Evolutionary conservation across 2,113 vertebrate species (phyloP).

Genomic region (Pseudopipra pipra): DNA sequence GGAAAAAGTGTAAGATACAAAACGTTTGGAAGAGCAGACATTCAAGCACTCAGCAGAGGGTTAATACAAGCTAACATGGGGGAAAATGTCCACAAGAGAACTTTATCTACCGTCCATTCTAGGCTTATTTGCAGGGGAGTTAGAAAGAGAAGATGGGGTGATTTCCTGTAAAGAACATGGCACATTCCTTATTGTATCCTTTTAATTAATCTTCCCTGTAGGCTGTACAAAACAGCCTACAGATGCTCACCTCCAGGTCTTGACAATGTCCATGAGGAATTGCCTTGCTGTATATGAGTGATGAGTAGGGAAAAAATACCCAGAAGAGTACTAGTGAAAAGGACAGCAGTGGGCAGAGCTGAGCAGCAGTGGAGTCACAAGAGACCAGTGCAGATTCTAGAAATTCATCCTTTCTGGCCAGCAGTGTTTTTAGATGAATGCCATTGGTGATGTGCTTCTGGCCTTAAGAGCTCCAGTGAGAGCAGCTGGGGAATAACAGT

Average conservation of each 20-base stretch:
- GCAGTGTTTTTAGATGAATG: not conserved
- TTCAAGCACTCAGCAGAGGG: not conserved
- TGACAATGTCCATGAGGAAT: not conserved
- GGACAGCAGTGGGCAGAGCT: not conserved
- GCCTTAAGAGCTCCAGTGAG: not conserved
- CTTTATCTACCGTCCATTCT: not conserved
- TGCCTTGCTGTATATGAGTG: not conserved
- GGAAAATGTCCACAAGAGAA: not conserved
- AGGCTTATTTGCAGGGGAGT: not conserved
- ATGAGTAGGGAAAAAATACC: not conserved
- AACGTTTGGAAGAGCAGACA: not conserved
- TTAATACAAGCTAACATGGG: not conserved
- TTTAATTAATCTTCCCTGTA: not conserved
- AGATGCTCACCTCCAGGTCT: not conserved
- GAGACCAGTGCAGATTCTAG: not conserved
- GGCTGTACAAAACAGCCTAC: not conserved
- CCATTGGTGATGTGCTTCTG: not conserved
- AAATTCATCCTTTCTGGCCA: not conserved
- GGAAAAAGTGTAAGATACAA: not conserved
- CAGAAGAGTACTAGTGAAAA: not conserved
- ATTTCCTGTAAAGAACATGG: not conserved
- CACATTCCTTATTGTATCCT: not conserved
- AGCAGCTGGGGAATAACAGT: too few relatives aligned
- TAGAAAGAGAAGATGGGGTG: not conserved
- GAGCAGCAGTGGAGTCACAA: not conserved